Evolutionary conservation across 2,888 invertebrate genomes (phyloP), one percentile per base, ranked within the genome.

Genomic region (Hedya salicella): DNA sequence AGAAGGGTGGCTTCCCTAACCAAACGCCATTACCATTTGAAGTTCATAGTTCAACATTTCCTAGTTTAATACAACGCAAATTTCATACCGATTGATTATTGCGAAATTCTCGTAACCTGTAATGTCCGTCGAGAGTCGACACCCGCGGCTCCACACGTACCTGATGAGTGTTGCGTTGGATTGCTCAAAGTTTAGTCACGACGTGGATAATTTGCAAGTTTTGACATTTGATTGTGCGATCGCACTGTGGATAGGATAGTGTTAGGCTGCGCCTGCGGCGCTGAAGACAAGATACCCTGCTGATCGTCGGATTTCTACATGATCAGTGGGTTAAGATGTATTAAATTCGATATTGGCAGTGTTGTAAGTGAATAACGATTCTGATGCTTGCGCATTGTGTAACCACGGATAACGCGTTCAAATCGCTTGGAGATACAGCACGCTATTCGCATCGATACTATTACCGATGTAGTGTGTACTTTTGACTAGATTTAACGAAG

Each of bases 141-240:
- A 75, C 76, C 78, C 73, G 76, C 73, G 75, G 73, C 74, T 70
- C 74, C 60, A 6, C 5, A 74, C 61, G 70, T 68, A 65, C 70
- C 79, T 82, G 87, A 87, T 83, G 85, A 81, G 82, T 75, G 82
- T 81, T 85, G 82, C 85, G 80, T 82, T 79, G 81, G 82, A 86
- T 86, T 87, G 83, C 85, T 78, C 78, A 85, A 87, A 87, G 85
- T 82, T 83, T 79, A 87, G 86, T 89, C 89, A 89, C 90, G 90
- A 75, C 82, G 77, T 68, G 76, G 78, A 86, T 88, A 88, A 90
- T 89, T 88, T 82, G 86, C 81, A 77, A 86, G 86, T 88, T 88
- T 88, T 85, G 88, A 85, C 87, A 87, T 89, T 87, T 86, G 80
- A 77, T 76, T 77, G 79, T 79, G 75, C 65, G 73, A 71, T 73